Percentiles rank a stretch among this genome's conserved stretches.
Conservation (phyloP, 2,797 vertebrate genomes). For the Ptychobarbus kaznakovi region DNA sequence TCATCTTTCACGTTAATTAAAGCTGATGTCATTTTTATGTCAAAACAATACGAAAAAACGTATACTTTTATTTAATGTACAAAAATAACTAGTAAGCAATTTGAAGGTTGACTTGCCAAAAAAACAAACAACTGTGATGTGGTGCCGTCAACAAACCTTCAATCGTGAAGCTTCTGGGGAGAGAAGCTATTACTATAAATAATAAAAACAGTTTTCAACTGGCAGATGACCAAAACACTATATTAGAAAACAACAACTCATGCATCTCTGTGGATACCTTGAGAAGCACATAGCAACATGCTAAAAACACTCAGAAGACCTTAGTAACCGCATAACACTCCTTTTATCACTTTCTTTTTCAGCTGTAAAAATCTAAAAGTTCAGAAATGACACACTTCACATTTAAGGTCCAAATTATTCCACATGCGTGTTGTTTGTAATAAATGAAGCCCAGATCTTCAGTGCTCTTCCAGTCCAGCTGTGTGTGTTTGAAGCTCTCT, state of each 20-base stretch:
- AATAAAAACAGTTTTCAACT: background rate
- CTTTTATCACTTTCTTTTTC: background rate
- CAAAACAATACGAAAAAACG: background rate
- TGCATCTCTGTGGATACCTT: no score
- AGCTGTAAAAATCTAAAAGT: background rate
- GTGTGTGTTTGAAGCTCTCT: constrained; percentile 7
- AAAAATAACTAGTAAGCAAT: background rate
- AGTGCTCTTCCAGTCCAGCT: background rate
- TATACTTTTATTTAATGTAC: background rate
- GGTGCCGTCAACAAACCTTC: background rate
- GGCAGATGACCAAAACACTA: background rate
- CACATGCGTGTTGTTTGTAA: background rate
- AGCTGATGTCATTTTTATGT: background rate
- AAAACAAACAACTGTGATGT: background rate
- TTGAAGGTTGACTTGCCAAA: background rate
- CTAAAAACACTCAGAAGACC: background rate
- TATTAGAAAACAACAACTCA: no score
- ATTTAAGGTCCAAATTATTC: background rate
- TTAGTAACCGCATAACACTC: background rate
- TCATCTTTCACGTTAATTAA: background rate
- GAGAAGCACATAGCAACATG: background rate
- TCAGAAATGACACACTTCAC: background rate
- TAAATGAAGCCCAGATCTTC: background rate
- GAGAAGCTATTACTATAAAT: background rate
- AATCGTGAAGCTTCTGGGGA: background rate